A percentile compares a stretch with the other conserved stretches of the same genome.
phyloP scores from a whole-genome alignment of 2,888 invertebrate genomes.

The Carpatolechia fugitivella region DNA sequence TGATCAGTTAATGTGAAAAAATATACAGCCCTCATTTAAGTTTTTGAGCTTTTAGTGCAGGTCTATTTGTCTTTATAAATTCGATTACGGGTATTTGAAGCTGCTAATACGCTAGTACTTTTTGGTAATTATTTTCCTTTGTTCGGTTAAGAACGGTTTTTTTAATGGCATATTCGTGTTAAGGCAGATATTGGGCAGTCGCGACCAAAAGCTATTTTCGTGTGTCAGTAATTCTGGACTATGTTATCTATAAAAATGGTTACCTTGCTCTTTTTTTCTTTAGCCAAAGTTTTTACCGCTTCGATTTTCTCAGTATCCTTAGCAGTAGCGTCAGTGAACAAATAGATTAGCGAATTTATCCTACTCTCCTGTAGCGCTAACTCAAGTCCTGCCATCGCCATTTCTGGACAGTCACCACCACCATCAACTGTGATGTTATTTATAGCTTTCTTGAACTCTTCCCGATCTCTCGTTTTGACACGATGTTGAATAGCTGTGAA shows the following conservation, averaged over 20 bases:
- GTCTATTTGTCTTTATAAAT: too few relatives aligned
- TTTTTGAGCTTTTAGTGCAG: too few relatives aligned
- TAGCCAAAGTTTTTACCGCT: conserved; percentile 39
- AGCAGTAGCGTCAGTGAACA: conserved; percentile 59
- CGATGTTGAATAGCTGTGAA: conserved; percentile 31
- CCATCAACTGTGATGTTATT: conserved; percentile 30
- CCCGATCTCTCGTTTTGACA: conserved; percentile 34
- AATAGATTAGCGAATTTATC: conserved; percentile 48
- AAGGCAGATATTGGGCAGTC: too few relatives aligned
- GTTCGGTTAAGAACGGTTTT: too few relatives aligned
- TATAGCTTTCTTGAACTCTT: conserved; percentile 37
- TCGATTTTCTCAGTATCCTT: conserved; percentile 36
- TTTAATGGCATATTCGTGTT: too few relatives aligned
- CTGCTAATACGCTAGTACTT: too few relatives aligned
- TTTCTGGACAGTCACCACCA: conserved; percentile 51
- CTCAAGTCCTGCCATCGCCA: conserved; percentile 50
- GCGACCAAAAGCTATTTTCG: too few relatives aligned
- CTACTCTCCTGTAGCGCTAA: conserved; percentile 40
- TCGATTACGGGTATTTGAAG: too few relatives aligned
- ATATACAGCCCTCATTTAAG: too few relatives aligned
- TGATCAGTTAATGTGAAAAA: too few relatives aligned
- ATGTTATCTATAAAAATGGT: too few relatives aligned
- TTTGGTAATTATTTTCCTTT: too few relatives aligned
- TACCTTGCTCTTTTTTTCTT: conserved; percentile 47
- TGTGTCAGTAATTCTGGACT: neutral